These are phyloP conservation scores for Acomys russatus DNA, from an alignment of 2,797 vertebrate genomes.

Conservation along the genomic window DNA sequence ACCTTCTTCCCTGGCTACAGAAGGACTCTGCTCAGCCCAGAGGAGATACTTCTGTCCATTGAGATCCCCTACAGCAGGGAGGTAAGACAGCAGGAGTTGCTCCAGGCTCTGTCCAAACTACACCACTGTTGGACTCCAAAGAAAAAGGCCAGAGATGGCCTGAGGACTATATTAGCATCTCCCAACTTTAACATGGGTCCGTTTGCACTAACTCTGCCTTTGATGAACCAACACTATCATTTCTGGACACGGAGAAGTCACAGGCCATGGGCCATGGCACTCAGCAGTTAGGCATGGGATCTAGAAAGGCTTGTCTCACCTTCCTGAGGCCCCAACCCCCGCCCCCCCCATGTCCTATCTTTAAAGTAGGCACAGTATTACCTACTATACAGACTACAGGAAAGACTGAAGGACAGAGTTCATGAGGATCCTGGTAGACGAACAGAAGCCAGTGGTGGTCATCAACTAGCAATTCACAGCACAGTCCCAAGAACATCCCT, in stretches of 20 bases:
- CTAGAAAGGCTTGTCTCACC: neutral
- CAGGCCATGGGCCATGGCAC: neutral
- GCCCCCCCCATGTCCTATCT: neutral
- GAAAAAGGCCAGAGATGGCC: neutral
- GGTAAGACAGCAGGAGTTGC: conserved; percentile 85
- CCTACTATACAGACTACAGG: accelerated
- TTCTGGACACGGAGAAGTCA: neutral
- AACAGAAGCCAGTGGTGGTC: neutral
- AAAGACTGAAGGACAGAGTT: neutral
- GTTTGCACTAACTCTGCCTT: conserved; percentile 8
- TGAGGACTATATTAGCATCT: neutral
- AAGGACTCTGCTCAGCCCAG: conserved; percentile 89
- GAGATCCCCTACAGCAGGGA: conserved; percentile 93
- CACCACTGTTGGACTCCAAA: neutral
- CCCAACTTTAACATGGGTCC: neutral
- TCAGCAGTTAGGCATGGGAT: neutral
- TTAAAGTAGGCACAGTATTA: neutral
- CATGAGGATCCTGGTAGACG: neutral
- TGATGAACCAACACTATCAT: neutral
- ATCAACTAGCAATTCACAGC: neutral
- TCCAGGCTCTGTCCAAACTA: neutral
- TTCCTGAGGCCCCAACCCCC: neutral
- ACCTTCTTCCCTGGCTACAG: conserved; percentile 93
- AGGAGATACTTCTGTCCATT: conserved; percentile 92
- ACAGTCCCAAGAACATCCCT: neutral